Evolutionary conservation across 2,113 vertebrate genomes (phyloP), one percentile per base, ranked within the genome.

Genomic region (Vulpes vulpes): DNA sequence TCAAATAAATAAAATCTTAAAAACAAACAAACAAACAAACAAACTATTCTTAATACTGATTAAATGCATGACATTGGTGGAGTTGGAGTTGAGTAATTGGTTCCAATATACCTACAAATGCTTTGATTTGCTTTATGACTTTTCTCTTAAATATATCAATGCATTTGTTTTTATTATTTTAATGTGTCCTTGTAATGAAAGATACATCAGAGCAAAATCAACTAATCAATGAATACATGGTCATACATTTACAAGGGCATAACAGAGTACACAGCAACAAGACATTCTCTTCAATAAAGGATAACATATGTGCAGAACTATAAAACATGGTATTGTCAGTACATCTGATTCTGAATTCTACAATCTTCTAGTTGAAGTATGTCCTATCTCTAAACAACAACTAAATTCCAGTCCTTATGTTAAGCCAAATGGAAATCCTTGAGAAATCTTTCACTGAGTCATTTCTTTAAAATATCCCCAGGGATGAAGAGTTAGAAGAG

Each of bases 381-480:
- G n/a, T 9, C 69, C 51, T 80, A 49, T 38, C 95, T 94, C 89
- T 62, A 93, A 87, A 94, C 80, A 94, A 96, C 49, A 86, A 65
- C 43, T 79, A 91, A 90, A 88, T 92, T 88, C n/a, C 30, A 91
- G 57, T 38, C 51, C 49, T 88, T 88, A 14, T 73, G 5, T 65
- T 87, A n/a, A 92, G 20, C 14, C 78, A 94, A 94, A 92, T 49
- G 35, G 83, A 89, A 91, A 95, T 94, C 35, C 94, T 59, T 96
- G 76, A 96, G 71, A 93, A 95, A 84, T 73, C 78, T 94, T 67
- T 96, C 67, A 43, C 43, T 43, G 53, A 78, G 15, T 76, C 32
- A 67, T 97, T 97, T 96, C 85, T 96, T 94, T 90, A 91, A 95
- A 97, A 96, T 38, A 95, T 89, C 71, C 60, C 23, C 49, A 96